Evolutionary conservation across 2,888 invertebrate species (phyloP), one percentile per base, ranked within the genome.

Genomic region (Bibio marci): DNA sequence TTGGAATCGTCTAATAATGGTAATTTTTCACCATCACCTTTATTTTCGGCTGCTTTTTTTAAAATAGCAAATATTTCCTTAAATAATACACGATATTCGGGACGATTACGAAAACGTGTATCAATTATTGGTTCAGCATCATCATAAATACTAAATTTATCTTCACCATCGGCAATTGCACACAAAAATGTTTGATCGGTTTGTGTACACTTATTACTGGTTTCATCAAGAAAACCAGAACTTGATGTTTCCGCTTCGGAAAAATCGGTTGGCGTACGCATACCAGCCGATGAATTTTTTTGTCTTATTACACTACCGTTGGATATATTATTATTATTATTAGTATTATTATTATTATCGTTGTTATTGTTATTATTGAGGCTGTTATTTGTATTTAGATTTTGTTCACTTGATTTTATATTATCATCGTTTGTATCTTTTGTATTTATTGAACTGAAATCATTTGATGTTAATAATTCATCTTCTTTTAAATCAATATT

Each of bases 121-220:
- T 85, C 82, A 55, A 85, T 76, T 1, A 81, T 79, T 51, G 74
- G 80, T 38, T 70, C 80, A 37, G 70, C 80, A 53, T 80, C 79
- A 51, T 80, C 80, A 54, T 85, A 86, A 54, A 85, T 85, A 57
- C 82, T 85, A 55, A 85, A 80, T 48, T 80, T 78, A 55, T 85
- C 81, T 48, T 83, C 83, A 11, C 85, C 85, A 53, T 85, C 85
- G 38, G 79, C 81, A 44, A 86, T 83, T 2, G 82, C 80, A 62
- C 83, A 85, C 37, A 86, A 64, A 58, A 85, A 80, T 13, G 80
- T 80, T n/a, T 83, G 85, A 44, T 85, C 85, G 1, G 86, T 87
- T 54, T 87, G 86, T 4, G 86, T 86, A 3, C 70, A 70, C 54
- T 83, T 85, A 57, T 81, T 82, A 57, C 79, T 77, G 2, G 80